Evolutionary conservation across 2,113 vertebrate species (phyloP).

Genomic region (Cettia cetti): DNA sequence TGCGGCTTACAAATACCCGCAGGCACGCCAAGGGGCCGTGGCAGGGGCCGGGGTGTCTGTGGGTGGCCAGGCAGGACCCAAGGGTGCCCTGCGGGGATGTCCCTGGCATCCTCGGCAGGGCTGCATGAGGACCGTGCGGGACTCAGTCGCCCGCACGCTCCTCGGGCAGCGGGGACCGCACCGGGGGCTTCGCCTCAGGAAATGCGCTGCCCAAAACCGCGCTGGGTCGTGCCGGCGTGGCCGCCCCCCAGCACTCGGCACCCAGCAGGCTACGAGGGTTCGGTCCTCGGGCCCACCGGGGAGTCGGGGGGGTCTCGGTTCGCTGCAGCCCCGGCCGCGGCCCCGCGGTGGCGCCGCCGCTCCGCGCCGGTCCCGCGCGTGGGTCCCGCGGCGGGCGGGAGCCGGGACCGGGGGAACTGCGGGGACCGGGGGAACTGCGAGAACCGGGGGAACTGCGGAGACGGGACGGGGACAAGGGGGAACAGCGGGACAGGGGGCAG

Average conservation of each 20-base stretch:
- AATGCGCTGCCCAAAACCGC: rapidly evolving
- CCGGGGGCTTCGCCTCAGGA: not conserved
- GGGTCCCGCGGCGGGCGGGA: too few species aligned
- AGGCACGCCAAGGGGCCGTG: not conserved
- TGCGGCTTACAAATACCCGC: not conserved
- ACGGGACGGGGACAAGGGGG: too few species aligned
- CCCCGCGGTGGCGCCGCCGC: constrained; percentile 15
- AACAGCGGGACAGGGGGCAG: too few species aligned
- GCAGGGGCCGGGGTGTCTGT: not conserved
- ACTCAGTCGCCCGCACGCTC: rapidly evolving
- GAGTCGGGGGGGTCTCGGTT: not conserved
- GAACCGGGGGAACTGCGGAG: too few species aligned
- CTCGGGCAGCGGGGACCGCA: not conserved
- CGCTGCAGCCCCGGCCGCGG: not conserved
- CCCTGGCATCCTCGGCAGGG: not conserved
- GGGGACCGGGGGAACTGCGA: too few species aligned
- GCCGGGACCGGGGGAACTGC: too few species aligned
- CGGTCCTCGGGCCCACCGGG: not conserved
- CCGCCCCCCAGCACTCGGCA: not conserved
- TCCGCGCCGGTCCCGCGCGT: not conserved
- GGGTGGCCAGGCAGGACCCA: not conserved
- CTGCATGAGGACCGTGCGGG: rapidly evolving
- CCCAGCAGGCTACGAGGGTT: not conserved
- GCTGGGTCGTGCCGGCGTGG: not conserved
- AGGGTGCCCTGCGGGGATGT: not conserved